These are phyloP conservation scores for Crypturellus undulatus DNA, from an alignment of 2,113 vertebrate species.

Conservation along the genomic window DNA sequence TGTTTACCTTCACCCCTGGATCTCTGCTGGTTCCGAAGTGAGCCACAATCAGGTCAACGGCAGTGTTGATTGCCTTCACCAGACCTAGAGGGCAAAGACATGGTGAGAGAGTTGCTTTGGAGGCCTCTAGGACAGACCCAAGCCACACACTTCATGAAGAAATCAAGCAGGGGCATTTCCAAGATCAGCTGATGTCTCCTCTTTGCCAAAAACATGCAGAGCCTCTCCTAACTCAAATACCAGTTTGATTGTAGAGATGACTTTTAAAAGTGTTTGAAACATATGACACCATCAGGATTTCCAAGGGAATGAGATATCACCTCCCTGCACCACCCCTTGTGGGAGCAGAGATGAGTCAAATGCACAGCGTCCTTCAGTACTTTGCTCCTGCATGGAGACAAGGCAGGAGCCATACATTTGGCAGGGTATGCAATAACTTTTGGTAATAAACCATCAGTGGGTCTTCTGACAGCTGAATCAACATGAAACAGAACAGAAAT, in stretches of 20 bases:
- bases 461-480: not conserved
- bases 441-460: not conserved
- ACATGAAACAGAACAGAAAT: not conserved
- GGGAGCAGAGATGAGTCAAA: not conserved
- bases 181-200: accelerated
- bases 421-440: not conserved
- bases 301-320: not conserved
- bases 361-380: not conserved
- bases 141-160: not conserved
- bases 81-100: conserved; percentile 77
- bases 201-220: not conserved
- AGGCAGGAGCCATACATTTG: not conserved
- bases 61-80: conserved; percentile 94
- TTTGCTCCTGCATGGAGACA: not conserved
- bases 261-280: not conserved
- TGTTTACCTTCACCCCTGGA: conserved; percentile 90
- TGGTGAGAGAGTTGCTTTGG: not conserved
- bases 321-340: not conserved
- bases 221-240: not conserved
- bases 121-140: not conserved
- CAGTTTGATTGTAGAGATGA: not conserved
- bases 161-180: not conserved
- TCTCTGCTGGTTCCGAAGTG: conserved; percentile 96
- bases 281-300: not conserved
- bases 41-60: conserved; percentile 95